phyloP scores from a whole-genome alignment of 2,888 invertebrate species.

The Meliscaeva auricollis region DNA sequence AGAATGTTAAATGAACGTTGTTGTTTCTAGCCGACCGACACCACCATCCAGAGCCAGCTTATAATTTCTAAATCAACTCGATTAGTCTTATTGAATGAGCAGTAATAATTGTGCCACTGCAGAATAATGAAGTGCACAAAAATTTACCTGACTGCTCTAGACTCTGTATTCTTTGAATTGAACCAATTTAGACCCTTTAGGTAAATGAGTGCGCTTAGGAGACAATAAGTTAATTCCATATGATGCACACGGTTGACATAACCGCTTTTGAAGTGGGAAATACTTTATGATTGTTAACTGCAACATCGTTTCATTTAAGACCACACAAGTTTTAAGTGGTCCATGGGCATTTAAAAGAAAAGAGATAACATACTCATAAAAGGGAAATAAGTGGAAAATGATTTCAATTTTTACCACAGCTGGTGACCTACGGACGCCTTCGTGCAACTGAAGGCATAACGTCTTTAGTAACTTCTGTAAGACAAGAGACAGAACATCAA shows the following conservation, averaged over 20 bases:
- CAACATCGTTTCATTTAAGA: conserved; percentile 51
- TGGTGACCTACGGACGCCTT: not conserved
- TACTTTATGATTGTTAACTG: conserved; percentile 43
- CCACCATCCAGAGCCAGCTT: conserved; percentile 7
- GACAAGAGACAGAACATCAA: not conserved
- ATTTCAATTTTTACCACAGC: conserved; percentile 22
- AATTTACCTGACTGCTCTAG: conserved; percentile 12
- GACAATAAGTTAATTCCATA: conserved; percentile 20
- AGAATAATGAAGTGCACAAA: conserved; percentile 28
- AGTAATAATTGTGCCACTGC: conserved; percentile 9
- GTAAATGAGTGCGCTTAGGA: conserved; percentile 37
- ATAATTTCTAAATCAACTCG: conserved; percentile 41
- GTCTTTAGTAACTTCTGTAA: conserved; percentile 23
- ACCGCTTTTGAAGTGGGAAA: conserved; percentile 49
- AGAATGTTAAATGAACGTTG: conserved; percentile 26
- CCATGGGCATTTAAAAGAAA: conserved; percentile 5
- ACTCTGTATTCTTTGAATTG: not conserved
- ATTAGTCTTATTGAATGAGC: conserved; percentile 32
- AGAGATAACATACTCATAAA: conserved; percentile 28
- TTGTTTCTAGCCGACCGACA: conserved; percentile 15
- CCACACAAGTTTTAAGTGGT: conserved; percentile 64
- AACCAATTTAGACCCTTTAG: conserved; percentile 15
- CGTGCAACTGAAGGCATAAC: conserved; percentile 33
- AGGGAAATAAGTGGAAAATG: conserved; percentile 39
- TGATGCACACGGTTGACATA: conserved; percentile 41